phyloP scores from a whole-genome alignment of 2,888 invertebrate genomes.

The Drosophila austrosaltans region DNA sequence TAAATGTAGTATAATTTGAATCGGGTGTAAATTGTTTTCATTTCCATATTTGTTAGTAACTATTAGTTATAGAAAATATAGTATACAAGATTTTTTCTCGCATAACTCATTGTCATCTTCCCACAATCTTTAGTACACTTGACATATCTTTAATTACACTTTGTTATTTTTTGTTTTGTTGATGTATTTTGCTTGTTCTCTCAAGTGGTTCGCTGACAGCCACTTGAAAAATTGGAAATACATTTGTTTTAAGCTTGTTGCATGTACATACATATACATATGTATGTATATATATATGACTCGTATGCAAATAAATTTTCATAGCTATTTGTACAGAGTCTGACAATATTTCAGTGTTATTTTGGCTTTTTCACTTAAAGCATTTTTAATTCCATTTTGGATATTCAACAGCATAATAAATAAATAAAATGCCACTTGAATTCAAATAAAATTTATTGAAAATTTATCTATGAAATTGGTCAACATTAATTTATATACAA shows the following conservation, averaged over 20 bases:
- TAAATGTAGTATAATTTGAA: no score
- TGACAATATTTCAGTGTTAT: conserved; percentile 18
- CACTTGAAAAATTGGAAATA: conserved; percentile 39
- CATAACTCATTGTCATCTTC: conserved; percentile 17
- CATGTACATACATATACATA: not conserved
- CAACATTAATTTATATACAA: conserved; percentile 17
- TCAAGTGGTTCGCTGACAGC: conserved; percentile 46
- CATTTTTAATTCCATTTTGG: conserved; percentile 66
- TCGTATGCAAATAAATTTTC: conserved; percentile 47
- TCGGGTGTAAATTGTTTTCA: not conserved
- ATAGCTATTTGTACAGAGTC: not conserved
- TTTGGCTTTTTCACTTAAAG: conserved; percentile 39
- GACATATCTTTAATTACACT: conserved; percentile 48
- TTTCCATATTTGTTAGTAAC: not conserved
- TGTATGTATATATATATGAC: conserved; percentile 23
- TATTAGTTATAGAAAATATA: not conserved
- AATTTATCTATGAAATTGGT: conserved; percentile 41
- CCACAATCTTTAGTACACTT: conserved; percentile 20
- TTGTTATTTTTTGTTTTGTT: conserved; percentile 30
- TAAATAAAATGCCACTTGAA: conserved; percentile 51
- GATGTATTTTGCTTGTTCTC: conserved; percentile 28
- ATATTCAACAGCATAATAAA: conserved; percentile 74
- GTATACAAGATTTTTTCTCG: not conserved
- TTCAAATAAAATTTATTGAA: conserved; percentile 42
- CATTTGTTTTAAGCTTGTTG: conserved; percentile 10